Evolutionary conservation across 2,888 invertebrate genomes (phyloP).

Genomic region (Drosophila koepferae): DNA sequence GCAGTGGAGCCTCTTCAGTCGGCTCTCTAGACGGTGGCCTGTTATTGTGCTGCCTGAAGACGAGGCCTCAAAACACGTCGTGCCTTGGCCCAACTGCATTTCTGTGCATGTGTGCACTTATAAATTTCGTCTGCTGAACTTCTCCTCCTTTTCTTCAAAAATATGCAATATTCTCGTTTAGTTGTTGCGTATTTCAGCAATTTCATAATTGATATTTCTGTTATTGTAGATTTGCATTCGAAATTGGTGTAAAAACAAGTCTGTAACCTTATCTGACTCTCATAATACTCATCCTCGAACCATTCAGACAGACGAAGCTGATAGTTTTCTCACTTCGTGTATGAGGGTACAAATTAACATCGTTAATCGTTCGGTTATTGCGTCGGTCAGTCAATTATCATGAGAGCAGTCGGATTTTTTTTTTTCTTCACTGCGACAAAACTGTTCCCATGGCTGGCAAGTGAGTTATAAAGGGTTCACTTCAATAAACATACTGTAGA

Average conservation of each 20-base stretch:
- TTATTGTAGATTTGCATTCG: neutral
- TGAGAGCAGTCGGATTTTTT: neutral
- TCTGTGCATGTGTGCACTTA: constrained; percentile 20
- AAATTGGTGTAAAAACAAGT: neutral
- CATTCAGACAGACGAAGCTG: neutral
- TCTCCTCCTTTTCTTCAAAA: neutral
- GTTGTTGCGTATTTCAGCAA: neutral
- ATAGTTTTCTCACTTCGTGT: neutral
- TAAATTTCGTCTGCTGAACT: neutral
- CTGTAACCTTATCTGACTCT: neutral
- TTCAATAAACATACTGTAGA: neutral
- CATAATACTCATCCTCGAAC: neutral
- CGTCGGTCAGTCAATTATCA: neutral
- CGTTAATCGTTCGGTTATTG: neutral
- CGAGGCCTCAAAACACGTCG: constrained; percentile 36
- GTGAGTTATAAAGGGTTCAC: neutral
- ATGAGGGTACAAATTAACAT: neutral
- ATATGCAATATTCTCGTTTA: constrained; percentile 4
- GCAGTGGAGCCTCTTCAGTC: constrained; percentile 31
- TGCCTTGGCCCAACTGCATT: constrained; percentile 40
- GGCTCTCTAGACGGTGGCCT: constrained; percentile 37
- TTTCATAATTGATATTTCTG: neutral
- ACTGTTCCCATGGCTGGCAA: neutral
- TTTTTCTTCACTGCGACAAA: neutral
- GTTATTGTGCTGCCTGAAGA: constrained; percentile 40